Conservation (phyloP, 1,140 invertebrate species). For the Aphelenchoides fujianensis region DNA sequence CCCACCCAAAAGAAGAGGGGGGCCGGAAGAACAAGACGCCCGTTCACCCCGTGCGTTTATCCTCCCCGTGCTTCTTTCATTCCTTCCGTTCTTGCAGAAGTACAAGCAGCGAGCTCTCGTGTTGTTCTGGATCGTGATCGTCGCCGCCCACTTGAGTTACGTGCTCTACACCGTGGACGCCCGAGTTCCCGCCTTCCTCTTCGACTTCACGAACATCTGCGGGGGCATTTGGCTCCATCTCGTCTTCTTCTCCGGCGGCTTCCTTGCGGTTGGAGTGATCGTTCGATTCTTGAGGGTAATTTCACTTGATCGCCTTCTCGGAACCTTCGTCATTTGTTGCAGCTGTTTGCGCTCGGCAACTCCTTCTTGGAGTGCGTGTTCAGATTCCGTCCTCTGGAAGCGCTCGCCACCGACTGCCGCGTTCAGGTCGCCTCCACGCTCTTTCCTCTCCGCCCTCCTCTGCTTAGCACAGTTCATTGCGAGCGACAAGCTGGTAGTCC, state of each 20-base stretch:
- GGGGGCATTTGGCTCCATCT: conserved; percentile 47
- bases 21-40: conserved; percentile 10
- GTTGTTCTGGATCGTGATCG: conserved; percentile 40
- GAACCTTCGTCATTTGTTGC: not conserved
- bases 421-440: conserved; percentile 40
- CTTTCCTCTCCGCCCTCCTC: conserved; percentile 26
- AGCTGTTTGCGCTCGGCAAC: conserved; percentile 21
- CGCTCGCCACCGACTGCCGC: conserved; percentile 25
- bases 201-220: conserved; percentile 41
- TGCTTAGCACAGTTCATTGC: conserved; percentile 31
- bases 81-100: conserved; percentile 21
- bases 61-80: not conserved
- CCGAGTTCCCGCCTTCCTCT: conserved; percentile 38
- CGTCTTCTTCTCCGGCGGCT: conserved; percentile 34
- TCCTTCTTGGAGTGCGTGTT: conserved; percentile 31
- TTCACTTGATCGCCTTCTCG: conserved; percentile 16
- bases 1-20: conserved; percentile 15
- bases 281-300: conserved; percentile 23
- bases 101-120: conserved; percentile 25
- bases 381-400: conserved; percentile 12
- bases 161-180: conserved; percentile 40
- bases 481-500: conserved; percentile 43
- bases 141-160: conserved; percentile 40
- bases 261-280: conserved; percentile 14
- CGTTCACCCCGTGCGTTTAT: not conserved